Evolutionary conservation across 2,888 invertebrate species (phyloP).

Genomic region (Hirtodrosophila trivittata): DNA sequence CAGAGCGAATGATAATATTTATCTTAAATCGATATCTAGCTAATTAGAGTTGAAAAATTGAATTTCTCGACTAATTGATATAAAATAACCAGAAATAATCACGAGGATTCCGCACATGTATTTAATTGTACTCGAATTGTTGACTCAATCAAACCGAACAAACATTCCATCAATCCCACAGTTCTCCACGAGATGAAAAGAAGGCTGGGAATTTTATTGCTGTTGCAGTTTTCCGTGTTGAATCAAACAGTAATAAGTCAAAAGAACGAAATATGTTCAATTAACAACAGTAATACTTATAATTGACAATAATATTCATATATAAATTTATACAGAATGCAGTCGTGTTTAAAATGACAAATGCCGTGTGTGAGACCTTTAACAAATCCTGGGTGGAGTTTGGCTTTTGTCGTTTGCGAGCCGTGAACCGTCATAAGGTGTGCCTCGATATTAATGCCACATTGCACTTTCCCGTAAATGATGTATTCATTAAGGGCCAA

Average conservation of each 20-base stretch:
- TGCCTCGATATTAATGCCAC: slow-evolving; percentile 33
- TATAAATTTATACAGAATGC: slow-evolving; percentile 15
- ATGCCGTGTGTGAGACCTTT: slow-evolving; percentile 47
- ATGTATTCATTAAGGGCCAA: slow-evolving; percentile 29
- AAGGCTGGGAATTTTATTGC: slow-evolving; percentile 9
- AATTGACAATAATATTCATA: background rate
- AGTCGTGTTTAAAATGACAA: slow-evolving; percentile 44
- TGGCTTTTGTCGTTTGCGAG: slow-evolving; percentile 37
- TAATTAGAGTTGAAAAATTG: slow-evolving; percentile 11
- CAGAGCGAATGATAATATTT: background rate
- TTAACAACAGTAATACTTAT: too few relatives aligned
- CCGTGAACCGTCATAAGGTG: slow-evolving; percentile 42
- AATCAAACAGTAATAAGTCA: too few relatives aligned
- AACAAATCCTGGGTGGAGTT: slow-evolving; percentile 50
- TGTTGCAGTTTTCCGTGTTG: slow-evolving; percentile 4
- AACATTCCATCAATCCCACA: slow-evolving; percentile 4
- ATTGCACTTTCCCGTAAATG: slow-evolving; percentile 28
- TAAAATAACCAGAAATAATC: slow-evolving; percentile 11
- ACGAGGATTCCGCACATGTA: slow-evolving; percentile 5
- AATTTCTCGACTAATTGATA: slow-evolving; percentile 23
- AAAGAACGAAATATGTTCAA: too few relatives aligned
- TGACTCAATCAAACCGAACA: slow-evolving; percentile 10
- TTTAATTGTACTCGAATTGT: slow-evolving; percentile 13
- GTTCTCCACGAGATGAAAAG: slow-evolving; percentile 7
- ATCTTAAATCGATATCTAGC: background rate